Percentiles rank a stretch among this genome's conserved stretches.
These are phyloP conservation scores for Hestina assimilis DNA, from an alignment of 1,140 invertebrate species.

Conservation along the genomic window DNA sequence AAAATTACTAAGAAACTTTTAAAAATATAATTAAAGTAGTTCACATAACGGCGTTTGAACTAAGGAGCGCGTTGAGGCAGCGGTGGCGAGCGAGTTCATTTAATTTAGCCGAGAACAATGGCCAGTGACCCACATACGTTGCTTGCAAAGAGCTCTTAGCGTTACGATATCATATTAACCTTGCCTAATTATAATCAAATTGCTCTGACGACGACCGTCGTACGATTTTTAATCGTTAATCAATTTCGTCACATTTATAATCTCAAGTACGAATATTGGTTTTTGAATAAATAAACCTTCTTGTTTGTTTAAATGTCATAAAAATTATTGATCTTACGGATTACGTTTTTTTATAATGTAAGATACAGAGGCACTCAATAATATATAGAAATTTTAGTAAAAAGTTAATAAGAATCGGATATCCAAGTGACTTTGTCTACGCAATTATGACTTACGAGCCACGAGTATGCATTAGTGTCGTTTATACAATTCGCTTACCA, in stretches of 20 bases:
- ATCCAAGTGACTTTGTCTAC: too few species aligned
- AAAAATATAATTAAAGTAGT: not conserved
- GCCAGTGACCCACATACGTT: slow-evolving; percentile 3
- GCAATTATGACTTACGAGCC: too few species aligned
- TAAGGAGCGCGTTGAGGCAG: not conserved
- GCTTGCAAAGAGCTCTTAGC: not conserved
- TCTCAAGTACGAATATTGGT: not conserved
- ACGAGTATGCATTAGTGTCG: too few species aligned
- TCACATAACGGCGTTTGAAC: not conserved
- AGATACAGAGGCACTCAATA: too few species aligned
- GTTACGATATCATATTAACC: not conserved
- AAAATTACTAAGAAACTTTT: not conserved
- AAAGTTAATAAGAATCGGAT: too few species aligned
- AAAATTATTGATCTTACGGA: too few species aligned
- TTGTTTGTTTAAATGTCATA: too few species aligned
- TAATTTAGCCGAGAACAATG: slow-evolving; percentile 11
- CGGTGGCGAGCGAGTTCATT: slow-evolving; percentile 1
- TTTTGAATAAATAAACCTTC: not conserved
- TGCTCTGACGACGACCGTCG: too few species aligned
- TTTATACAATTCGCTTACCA: too few species aligned
- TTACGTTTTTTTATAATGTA: too few species aligned
- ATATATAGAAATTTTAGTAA: too few species aligned
- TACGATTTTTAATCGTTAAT: too few species aligned
- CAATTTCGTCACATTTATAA: not conserved
- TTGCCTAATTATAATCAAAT: not conserved